Evolutionary conservation across 2,888 invertebrate species (phyloP).

Genomic region (Papilio protenor): DNA sequence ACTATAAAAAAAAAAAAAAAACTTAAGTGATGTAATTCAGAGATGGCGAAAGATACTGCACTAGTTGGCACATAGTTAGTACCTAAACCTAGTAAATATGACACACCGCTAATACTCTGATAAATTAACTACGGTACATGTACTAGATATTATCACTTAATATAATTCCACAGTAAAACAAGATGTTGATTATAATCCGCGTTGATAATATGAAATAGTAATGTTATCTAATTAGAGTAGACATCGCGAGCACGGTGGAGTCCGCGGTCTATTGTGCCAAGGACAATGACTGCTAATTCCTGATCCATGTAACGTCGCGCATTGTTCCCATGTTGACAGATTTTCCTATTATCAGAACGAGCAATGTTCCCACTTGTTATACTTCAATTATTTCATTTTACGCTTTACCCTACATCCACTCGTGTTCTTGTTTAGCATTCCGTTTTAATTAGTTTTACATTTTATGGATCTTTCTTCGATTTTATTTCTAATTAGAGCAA

Average conservation of each 20-base stretch:
- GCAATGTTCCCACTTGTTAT: slow-evolving; percentile 61
- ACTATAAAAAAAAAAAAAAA: too few relatives aligned
- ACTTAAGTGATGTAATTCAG: too few relatives aligned
- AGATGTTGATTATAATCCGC: slow-evolving; percentile 33
- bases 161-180: not conserved
- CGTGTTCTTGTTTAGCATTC: slow-evolving; percentile 25
- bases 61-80: too few relatives aligned
- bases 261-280: slow-evolving; percentile 67
- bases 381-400: slow-evolving; percentile 43
- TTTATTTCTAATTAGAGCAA: slow-evolving; percentile 12
- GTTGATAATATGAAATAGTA: slow-evolving; percentile 58
- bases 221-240: slow-evolving; percentile 75
- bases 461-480: not conserved
- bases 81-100: too few relatives aligned
- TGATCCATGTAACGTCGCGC: slow-evolving; percentile 81
- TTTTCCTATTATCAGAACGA: slow-evolving; percentile 79
- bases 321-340: slow-evolving; percentile 82
- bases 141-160: not conserved
- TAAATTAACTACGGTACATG: not conserved
- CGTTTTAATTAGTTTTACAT: slow-evolving; percentile 17
- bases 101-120: not conserved
- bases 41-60: too few relatives aligned
- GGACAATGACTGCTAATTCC: slow-evolving; percentile 82
- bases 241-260: slow-evolving; percentile 52
- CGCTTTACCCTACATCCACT: slow-evolving; percentile 32